phyloP scores from a whole-genome alignment of 2,113 vertebrate genomes.

The Scomber japonicus region DNA sequence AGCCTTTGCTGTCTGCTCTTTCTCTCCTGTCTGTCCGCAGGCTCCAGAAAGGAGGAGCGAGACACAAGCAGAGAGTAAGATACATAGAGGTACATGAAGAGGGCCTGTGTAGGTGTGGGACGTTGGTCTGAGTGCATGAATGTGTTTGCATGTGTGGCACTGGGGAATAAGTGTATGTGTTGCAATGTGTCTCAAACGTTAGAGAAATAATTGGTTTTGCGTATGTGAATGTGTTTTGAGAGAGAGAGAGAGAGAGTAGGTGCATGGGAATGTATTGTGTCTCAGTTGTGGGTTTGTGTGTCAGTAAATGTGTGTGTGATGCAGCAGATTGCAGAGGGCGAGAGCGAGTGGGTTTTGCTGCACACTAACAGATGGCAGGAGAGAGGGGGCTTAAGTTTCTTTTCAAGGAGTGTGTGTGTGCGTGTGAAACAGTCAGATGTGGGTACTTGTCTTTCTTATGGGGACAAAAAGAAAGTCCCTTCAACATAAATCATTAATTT shows the following conservation, averaged over 20 bases:
- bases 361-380: slow-evolving; percentile 74
- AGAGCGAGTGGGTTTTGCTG: slow-evolving; percentile 67
- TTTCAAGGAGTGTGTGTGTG: slow-evolving; percentile 39
- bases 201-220: slow-evolving; percentile 11
- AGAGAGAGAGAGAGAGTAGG: neutral
- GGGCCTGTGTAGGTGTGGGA: slow-evolving; percentile 10
- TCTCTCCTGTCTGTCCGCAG: slow-evolving; percentile 31
- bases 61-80: slow-evolving; percentile 10
- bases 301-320: slow-evolving; percentile 32
- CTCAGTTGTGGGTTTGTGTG: slow-evolving; percentile 28
- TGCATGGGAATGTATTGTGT: slow-evolving; percentile 42
- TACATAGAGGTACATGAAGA: slow-evolving; percentile 4
- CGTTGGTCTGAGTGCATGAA: neutral
- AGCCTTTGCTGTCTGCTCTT: slow-evolving; percentile 34
- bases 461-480: too few species aligned
- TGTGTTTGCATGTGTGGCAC: too few species aligned
- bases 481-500: too few species aligned
- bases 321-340: slow-evolving; percentile 75
- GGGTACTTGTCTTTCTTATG: too few species aligned
- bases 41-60: slow-evolving; percentile 23
- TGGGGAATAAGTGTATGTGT: neutral
- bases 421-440: neutral
- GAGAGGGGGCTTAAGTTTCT: slow-evolving; percentile 69
- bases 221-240: neutral
- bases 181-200: slow-evolving; percentile 1